These are phyloP conservation scores for Hepsetus odoe DNA, from an alignment of 2,113 vertebrate genomes.

Conservation along the genomic window DNA sequence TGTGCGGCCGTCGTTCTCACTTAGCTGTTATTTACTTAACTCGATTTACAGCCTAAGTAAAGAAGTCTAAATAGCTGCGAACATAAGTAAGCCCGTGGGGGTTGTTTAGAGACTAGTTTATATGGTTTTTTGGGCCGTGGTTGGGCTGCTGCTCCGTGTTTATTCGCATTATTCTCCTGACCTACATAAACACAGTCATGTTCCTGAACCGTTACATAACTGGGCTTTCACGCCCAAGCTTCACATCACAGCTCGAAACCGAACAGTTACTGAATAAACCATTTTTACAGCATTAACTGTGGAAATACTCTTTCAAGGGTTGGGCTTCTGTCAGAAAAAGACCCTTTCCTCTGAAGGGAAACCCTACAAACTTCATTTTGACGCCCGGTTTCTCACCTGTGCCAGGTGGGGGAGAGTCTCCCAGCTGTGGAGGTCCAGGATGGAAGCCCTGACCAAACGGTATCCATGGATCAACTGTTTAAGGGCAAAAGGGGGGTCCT, in stretches of 20 bases:
- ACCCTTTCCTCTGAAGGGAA: neutral
- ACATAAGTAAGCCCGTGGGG: too few relatives aligned
- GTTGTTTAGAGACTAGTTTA: too few relatives aligned
- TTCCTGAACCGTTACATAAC: neutral
- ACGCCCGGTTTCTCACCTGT: neutral
- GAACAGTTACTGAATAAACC: too few relatives aligned
- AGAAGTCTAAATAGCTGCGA: too few relatives aligned
- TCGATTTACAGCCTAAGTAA: too few relatives aligned
- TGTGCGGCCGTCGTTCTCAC: neutral
- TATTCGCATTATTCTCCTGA: neutral
- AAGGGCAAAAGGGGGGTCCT: slow-evolving; percentile 86
- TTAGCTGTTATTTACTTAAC: too few relatives aligned
- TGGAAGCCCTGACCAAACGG: slow-evolving; percentile 79
- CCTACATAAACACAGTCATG: too few relatives aligned
- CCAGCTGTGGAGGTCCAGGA: slow-evolving; percentile 84
- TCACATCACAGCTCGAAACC: neutral
- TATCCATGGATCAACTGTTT: slow-evolving; percentile 82
- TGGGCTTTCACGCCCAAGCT: neutral
- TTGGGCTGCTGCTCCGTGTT: too few relatives aligned
- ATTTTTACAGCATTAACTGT: neutral
- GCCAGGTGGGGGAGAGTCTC: slow-evolving; percentile 80
- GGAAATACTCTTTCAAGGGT: neutral
- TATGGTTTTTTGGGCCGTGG: too few relatives aligned
- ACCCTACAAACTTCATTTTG: neutral
- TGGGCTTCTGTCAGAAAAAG: neutral